phyloP scores from a whole-genome alignment of 2,797 vertebrate genomes.

The Denticeps clupeoides region DNA sequence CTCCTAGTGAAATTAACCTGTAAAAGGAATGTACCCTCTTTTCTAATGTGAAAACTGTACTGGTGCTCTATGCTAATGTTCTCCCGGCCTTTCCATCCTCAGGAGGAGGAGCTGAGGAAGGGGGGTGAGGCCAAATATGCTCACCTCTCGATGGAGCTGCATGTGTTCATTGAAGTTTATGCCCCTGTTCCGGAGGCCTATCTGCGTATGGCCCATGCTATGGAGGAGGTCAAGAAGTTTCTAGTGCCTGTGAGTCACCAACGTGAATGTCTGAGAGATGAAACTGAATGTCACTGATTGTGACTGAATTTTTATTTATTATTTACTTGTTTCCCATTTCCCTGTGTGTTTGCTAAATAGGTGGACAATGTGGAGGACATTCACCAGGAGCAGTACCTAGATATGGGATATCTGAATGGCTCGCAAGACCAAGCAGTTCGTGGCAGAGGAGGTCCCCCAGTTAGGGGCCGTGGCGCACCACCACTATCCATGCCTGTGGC shows the following conservation, averaged over 20 bases:
- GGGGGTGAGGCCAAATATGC: constrained; percentile 91
- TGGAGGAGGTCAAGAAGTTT: constrained; percentile 98
- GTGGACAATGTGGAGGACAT: constrained; percentile 86
- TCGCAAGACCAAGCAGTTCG: constrained; percentile 72
- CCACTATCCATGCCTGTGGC: constrained; percentile 74
- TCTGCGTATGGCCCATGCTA: constrained; percentile 90
- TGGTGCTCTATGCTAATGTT: neutral
- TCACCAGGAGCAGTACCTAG: constrained; percentile 88
- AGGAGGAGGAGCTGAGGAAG: constrained; percentile 92
- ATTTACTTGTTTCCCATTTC: no score
- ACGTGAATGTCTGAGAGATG: neutral
- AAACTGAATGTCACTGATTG: neutral
- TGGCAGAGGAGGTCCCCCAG: constrained; percentile 73
- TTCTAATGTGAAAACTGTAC: neutral
- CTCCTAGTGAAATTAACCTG: no score
- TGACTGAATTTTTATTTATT: neutral
- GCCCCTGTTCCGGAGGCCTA: constrained; percentile 91
- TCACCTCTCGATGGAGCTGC: constrained; percentile 88
- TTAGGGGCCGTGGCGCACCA: constrained; percentile 78
- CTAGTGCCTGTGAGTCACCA: constrained; percentile 76
- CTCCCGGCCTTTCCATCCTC: neutral
- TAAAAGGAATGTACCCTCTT: neutral
- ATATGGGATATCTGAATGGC: constrained; percentile 87
- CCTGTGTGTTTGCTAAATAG: constrained; percentile 8
- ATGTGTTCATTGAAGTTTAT: constrained; percentile 92